phyloP scores from a whole-genome alignment of 2,113 vertebrate species.

The Empidonax traillii region DNA sequence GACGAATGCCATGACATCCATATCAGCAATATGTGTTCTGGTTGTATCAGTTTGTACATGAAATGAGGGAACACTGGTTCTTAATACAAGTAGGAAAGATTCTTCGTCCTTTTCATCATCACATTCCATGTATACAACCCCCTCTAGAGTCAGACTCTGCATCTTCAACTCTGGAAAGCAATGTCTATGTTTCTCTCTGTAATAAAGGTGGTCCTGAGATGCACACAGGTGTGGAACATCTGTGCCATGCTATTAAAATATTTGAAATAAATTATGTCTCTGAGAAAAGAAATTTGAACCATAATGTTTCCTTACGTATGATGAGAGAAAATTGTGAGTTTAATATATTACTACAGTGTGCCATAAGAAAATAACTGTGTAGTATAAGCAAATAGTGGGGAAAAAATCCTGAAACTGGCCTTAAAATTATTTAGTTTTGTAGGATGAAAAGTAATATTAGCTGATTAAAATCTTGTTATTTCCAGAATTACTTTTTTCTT shows the following conservation, averaged over 20 bases:
- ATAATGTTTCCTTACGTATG: neutral
- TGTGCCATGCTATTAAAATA: neutral
- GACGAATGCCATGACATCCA: fast-evolving
- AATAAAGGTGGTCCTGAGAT: neutral
- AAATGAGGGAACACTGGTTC: neutral
- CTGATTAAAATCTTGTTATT: neutral
- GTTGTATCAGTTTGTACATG: neutral
- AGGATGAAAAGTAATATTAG: neutral
- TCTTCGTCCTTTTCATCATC: neutral
- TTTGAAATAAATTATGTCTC: neutral
- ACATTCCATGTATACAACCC: fast-evolving
- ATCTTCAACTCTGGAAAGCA: neutral
- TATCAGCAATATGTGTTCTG: neutral
- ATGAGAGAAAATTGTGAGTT: neutral
- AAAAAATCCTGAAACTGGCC: neutral
- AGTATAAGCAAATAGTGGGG: neutral
- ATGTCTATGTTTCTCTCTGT: neutral
- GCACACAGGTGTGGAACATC: neutral
- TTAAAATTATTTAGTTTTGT: neutral
- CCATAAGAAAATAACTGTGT: neutral
- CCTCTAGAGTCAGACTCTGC: neutral
- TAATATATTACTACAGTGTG: neutral
- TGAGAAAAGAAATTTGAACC: neutral
- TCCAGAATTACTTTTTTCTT: neutral
- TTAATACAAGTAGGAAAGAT: neutral